Base-by-base conservation (phyloP, 2,888 invertebrate species). In the Scrobipalpa costella region DNA sequence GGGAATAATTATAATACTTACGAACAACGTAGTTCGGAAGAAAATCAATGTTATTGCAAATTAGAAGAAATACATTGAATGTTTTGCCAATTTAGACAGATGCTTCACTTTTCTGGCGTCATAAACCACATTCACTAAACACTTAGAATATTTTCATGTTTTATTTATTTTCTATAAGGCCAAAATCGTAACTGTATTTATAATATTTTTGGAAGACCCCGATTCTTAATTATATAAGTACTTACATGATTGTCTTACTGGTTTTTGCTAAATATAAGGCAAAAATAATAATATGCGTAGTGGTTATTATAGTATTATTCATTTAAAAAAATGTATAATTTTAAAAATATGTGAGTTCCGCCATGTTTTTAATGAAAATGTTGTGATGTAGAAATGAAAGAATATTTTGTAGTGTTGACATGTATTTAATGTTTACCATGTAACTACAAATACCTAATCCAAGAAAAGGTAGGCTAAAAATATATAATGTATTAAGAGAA, bases 351-450 rank as follows among this genome's bases (percentile, higher is more conserved):
- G 50, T 52, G 55, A 55, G 55, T 34, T 13, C 34, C 34, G 34
- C 17, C 33, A 34, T 55, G 55, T 55, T 34, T 15, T 21, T 27
- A 52, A 52, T 34, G 34, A 34, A 55, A 34, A 52, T 52, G 52
- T 55, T n/a, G 81, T 79, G 55, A 85, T 88, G 78, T 80, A 71
- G 78, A 90, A 90, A 90, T 90, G 88, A 90, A 90, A 90, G 89
- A 90, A 79, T 84, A 83, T 78, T 79, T 85, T 85, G 85, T 85
- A 82, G 88, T 90, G 89, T 89, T 88, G 88, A 88, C 90, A 90
- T 90, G 90, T 90, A 89, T 89, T 90, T 90, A 90, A 90, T 89
- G 89, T 90, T 86, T 78, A 87, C 79, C 78, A 86, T 88, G 90
- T 88, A 85, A 84, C 89, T 90, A 90, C 88, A 86, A 82, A 72